A percentile compares a stretch with the other conserved stretches of the same genome.
Conservation (phyloP, 2,888 invertebrate species). For the Polyommatus icarus region DNA sequence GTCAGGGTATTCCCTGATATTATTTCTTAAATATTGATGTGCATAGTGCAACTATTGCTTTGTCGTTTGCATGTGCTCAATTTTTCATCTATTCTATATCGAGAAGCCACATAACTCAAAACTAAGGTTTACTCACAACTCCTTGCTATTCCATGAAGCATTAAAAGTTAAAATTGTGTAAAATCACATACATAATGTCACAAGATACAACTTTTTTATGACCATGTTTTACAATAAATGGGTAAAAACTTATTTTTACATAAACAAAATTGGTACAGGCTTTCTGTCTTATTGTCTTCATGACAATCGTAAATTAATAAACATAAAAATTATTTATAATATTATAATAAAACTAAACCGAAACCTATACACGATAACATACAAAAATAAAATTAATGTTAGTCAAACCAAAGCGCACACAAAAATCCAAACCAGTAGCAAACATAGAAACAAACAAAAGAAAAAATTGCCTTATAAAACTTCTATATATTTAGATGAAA, state of each 20-base stretch:
- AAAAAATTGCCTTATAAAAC: background rate
- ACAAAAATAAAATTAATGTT: conserved; percentile 17
- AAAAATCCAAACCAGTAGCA: conserved; percentile 11
- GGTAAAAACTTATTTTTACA: no score
- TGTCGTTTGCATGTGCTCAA: conserved; percentile 36
- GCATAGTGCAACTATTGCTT: conserved; percentile 34
- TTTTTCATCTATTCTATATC: conserved; percentile 36
- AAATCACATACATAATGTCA: conserved; percentile 20
- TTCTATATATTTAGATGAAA: background rate
- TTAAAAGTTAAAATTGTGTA: conserved; percentile 51
- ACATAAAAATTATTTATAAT: background rate
- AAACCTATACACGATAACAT: background rate
- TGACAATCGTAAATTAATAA: background rate
- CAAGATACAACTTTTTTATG: background rate
- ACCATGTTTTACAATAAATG: no score
- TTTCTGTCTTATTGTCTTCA: background rate
- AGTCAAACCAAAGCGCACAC: conserved; percentile 24
- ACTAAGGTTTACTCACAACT: conserved; percentile 70
- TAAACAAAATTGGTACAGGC: background rate
- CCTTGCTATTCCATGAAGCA: conserved; percentile 76
- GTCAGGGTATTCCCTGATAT: conserved; percentile 1
- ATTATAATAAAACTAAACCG: background rate
- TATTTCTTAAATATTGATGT: background rate
- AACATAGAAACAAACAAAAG: background rate
- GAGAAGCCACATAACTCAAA: conserved; percentile 40